Evolutionary conservation across 2,888 invertebrate species (phyloP), one percentile per base, ranked within the genome.

Genomic region (Scaptomyza reducta): DNA sequence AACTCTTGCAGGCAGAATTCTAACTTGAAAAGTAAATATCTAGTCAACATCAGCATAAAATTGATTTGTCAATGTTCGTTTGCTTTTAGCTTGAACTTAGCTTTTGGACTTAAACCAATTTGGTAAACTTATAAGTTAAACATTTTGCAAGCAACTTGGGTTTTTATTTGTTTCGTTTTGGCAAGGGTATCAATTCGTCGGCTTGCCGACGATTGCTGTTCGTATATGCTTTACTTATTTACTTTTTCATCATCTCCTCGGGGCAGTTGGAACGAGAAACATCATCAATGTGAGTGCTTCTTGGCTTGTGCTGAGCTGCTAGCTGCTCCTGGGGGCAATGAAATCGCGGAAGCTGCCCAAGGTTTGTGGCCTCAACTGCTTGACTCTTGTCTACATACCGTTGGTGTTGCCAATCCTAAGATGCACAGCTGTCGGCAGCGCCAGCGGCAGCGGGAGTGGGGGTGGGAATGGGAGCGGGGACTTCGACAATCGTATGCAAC

Each of bases 401-500:
- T 76, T 91, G 75, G 88, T 91, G 59, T 75, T 91, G 79, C 91
- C 91, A 61, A 89, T 91, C 51, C 74, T 91, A 64, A 78, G 85
- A 90, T 90, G 91, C 77, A 86, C 90, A 68, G 90, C 89, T 67
- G 44, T 22, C 27, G 56, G 61, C 53, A 41, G 33, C 47, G 54
- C 58, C 64, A 47, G 29, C 38, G 56, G 70, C 41, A 47, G 59
- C 59, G 44, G 62, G 58, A 62, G 18, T 63, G 55, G 38, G 45
- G 91, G 93, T 69, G 73, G 44, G 41, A 49, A 46, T 44, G 46
- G 59, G 29, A 59, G 46, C 57, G 38, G 55, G 71, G 92, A 94
- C 13, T 92, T 93, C 77, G 93, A 92, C 10, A 94, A 93, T 14
- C 93, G 93, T 90, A 90, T 94, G 86, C 93, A 93, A 80, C 92